A percentile compares a stretch with the other conserved stretches of the same genome.
These are phyloP conservation scores for Hesperophylax magnus DNA, from an alignment of 1,140 invertebrate species.

Conservation along the genomic window DNA sequence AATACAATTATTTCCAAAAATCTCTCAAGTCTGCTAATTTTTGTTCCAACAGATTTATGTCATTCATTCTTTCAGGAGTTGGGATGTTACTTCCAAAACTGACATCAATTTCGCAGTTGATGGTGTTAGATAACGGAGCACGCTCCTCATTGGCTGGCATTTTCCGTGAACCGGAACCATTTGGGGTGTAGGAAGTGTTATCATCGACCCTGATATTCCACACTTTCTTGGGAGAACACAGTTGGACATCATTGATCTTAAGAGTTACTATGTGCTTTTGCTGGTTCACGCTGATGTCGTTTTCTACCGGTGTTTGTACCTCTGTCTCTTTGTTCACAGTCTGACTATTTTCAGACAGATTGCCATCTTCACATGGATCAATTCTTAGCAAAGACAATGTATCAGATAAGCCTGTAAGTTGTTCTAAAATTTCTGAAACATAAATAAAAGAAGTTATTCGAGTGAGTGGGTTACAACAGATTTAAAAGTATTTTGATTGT, in stretches of 20 bases:
- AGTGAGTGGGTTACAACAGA: not conserved
- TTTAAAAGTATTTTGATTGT: not conserved
- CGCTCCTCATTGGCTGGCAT: not conserved
- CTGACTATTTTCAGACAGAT: not conserved
- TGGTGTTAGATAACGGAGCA: not conserved
- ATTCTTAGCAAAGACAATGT: slow-evolving; percentile 52
- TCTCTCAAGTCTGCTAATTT: slow-evolving; percentile 59
- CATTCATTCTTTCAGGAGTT: slow-evolving; percentile 66
- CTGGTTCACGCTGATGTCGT: slow-evolving; percentile 41
- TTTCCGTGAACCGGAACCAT: not conserved
- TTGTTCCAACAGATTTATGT: slow-evolving; percentile 65
- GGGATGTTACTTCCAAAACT: slow-evolving; percentile 60
- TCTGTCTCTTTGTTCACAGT: not conserved
- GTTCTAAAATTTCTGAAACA: slow-evolving; percentile 65
- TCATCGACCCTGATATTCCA: slow-evolving; percentile 61
- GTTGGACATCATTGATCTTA: slow-evolving; percentile 60
- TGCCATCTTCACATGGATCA: slow-evolving; percentile 3
- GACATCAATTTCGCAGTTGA: slow-evolving; percentile 53
- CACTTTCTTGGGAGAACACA: slow-evolving; percentile 60
- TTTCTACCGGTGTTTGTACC: not conserved
- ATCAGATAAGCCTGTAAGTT: slow-evolving; percentile 64
- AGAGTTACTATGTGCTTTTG: slow-evolving; percentile 60
- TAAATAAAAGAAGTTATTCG: not conserved
- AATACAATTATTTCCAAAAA: slow-evolving; percentile 50
- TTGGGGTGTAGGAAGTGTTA: slow-evolving; percentile 55